Evolutionary conservation across 2,888 invertebrate species (phyloP).

Genomic region (Ectobius pallidus): DNA sequence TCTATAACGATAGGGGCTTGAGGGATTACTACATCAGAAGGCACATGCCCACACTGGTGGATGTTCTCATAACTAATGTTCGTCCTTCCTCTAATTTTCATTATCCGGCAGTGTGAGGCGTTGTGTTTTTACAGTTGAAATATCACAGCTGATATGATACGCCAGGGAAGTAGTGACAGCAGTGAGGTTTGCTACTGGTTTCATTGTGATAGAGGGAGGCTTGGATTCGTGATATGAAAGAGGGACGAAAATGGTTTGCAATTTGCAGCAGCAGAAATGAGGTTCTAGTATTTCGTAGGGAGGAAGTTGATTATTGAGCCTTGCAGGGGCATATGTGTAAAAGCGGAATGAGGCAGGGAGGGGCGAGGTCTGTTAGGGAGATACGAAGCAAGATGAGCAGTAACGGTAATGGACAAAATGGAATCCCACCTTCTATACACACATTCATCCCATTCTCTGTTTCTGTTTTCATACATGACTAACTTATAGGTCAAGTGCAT

Average conservation of each 20-base stretch:
- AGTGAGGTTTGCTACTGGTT: too few species aligned
- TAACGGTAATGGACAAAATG: background rate
- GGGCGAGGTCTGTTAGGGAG: too few species aligned
- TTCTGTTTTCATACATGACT: too few species aligned
- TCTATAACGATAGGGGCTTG: background rate
- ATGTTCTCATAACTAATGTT: background rate
- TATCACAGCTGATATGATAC: background rate
- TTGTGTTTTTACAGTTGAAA: conserved; percentile 1
- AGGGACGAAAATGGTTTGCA: conserved; percentile 14
- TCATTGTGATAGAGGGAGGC: too few species aligned
- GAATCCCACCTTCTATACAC: background rate
- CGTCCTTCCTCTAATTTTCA: background rate
- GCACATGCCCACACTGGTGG: background rate
- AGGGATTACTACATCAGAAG: too few species aligned
- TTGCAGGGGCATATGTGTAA: too few species aligned
- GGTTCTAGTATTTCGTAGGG: conserved; percentile 4
- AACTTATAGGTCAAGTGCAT: too few species aligned
- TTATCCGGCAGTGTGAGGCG: background rate
- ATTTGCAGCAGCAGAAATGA: background rate
- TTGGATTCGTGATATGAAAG: background rate
- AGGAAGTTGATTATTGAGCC: conserved; percentile 17
- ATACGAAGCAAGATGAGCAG: background rate
- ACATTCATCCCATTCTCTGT: too few species aligned
- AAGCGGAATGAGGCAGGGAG: too few species aligned
- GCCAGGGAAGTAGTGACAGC: too few species aligned